phyloP scores from a whole-genome alignment of 2,113 vertebrate species.

The Deroptyus accipitrinus region DNA sequence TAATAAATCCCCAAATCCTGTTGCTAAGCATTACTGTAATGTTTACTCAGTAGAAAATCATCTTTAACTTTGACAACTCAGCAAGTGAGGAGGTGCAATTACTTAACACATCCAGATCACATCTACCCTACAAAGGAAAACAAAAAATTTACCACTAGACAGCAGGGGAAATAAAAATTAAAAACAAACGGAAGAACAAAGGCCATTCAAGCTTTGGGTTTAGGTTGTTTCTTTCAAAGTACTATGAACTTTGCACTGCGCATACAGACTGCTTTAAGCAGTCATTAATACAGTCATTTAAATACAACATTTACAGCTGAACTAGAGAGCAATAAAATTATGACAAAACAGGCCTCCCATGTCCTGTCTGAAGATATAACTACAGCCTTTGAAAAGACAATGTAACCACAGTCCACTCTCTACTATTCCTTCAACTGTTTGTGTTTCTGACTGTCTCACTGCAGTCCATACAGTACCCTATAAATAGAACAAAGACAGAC shows the following conservation, averaged over 20 bases:
- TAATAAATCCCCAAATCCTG: background rate
- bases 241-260: background rate
- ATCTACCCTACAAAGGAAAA: background rate
- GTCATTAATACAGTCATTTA: background rate
- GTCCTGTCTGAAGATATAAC: background rate
- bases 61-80: slow-evolving; percentile 14
- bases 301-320: background rate
- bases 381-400: background rate
- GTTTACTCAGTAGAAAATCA: slow-evolving; percentile 15
- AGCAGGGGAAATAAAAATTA: background rate
- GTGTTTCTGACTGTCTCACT: accelerated
- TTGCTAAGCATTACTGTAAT: background rate
- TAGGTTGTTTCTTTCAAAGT: background rate
- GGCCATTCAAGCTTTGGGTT: background rate
- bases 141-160: background rate
- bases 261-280: background rate
- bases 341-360: background rate
- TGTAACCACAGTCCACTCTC: background rate
- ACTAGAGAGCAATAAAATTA: background rate
- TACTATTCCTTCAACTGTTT: background rate
- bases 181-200: background rate
- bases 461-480: background rate
- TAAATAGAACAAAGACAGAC: background rate
- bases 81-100: background rate
- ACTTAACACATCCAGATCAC: background rate